A percentile compares a stretch with the other conserved stretches of the same genome.
These are phyloP conservation scores for Lophius piscatorius DNA, from an alignment of 2,113 vertebrate genomes.

Conservation along the genomic window DNA sequence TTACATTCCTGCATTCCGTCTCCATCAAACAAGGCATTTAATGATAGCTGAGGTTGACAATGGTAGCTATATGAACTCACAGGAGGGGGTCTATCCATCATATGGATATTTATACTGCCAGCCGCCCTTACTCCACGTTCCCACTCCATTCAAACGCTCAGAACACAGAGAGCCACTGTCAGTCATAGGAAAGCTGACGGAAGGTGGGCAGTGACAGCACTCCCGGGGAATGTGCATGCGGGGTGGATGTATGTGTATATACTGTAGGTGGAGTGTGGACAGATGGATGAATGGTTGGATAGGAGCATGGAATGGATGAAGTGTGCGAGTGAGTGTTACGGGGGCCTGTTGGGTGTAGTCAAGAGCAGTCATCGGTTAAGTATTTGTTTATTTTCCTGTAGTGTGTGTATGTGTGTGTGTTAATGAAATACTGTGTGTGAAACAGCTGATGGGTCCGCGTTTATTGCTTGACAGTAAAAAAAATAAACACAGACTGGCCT, in stretches of 20 bases:
- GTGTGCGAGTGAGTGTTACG: constrained; percentile 25
- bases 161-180: constrained; percentile 11
- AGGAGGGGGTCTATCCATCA: constrained; percentile 21
- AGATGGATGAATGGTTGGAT: too few species aligned
- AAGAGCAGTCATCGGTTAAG: constrained; percentile 13
- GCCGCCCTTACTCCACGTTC: fast-evolving
- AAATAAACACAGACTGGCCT: constrained; percentile 42
- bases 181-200: neutral
- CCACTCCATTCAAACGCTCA: constrained; percentile 10
- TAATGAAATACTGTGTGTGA: constrained; percentile 25
- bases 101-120: constrained; percentile 32
- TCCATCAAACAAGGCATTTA: neutral
- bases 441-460: constrained; percentile 63
- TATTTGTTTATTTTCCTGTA: constrained; percentile 27
- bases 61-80: constrained; percentile 2
- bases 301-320: constrained; percentile 31
- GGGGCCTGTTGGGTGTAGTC: constrained; percentile 2
- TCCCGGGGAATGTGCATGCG: constrained; percentile 4
- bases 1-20: too few species aligned
- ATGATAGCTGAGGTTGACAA: neutral
- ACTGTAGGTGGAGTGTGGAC: too few species aligned
- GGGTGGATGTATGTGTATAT: neutral
- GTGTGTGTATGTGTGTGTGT: constrained; percentile 13
- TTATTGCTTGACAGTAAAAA: constrained; percentile 52
- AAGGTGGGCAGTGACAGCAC: constrained; percentile 2